Evolutionary conservation across 1,140 invertebrate genomes (phyloP).

Genomic region (Zaprionus kolodkinae): DNA sequence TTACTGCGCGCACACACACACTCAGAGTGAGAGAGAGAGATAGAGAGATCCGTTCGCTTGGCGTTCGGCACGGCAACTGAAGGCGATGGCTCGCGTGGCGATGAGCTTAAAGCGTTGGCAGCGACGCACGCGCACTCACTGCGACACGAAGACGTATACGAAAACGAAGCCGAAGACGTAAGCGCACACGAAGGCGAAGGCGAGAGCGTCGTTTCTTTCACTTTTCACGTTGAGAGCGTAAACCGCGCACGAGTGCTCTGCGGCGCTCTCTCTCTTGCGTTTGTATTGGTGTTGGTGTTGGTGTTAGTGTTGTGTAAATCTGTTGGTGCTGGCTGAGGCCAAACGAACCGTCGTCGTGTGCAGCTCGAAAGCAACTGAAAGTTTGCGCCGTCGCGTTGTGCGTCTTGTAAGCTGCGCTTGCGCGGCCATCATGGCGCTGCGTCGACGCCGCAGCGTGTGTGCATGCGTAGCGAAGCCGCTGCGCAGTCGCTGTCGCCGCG

Average conservation of each 20-base stretch:
- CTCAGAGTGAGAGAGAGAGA: too few relatives aligned
- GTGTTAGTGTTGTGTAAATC: slow-evolving; percentile 6
- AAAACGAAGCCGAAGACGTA: neutral
- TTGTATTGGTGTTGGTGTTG: neutral
- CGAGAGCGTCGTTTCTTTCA: slow-evolving; percentile 54
- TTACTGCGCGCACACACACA: slow-evolving; percentile 28
- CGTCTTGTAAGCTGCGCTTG: slow-evolving; percentile 70
- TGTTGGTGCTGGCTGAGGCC: neutral
- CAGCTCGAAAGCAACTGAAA: slow-evolving; percentile 80
- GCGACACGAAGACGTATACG: neutral
- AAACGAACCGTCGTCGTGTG: slow-evolving; percentile 68
- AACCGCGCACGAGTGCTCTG: slow-evolving; percentile 3
- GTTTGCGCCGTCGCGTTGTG: slow-evolving; percentile 56
- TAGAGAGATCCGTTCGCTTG: slow-evolving; percentile 55
- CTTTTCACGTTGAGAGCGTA: slow-evolving; percentile 50
- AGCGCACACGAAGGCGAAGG: neutral
- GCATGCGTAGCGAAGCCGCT: slow-evolving; percentile 38
- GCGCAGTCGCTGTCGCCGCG: slow-evolving; percentile 19
- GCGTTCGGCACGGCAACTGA: slow-evolving; percentile 59
- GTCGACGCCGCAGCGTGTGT: slow-evolving; percentile 35
- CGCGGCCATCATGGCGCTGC: slow-evolving; percentile 15
- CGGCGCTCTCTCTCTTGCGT: slow-evolving; percentile 21
- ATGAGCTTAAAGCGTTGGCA: slow-evolving; percentile 32
- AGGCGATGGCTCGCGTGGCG: slow-evolving; percentile 37
- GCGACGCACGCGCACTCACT: neutral